Base-by-base conservation (phyloP, 2,113 vertebrate species). In the Melanotaenia duboulayi region DNA sequence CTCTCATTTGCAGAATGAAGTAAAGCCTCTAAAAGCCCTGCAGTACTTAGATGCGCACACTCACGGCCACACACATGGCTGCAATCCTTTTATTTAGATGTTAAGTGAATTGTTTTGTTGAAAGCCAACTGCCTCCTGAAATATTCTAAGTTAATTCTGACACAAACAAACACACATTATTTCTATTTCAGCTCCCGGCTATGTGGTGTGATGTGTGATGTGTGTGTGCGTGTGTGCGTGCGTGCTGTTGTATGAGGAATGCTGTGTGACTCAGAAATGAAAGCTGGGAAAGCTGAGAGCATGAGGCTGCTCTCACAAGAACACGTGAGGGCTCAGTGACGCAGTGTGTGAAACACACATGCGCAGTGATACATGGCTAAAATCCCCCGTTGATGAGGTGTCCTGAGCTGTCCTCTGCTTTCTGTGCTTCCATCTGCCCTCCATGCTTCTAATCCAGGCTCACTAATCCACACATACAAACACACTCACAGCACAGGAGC, bases 241-340 rank as follows among this genome's bases (percentile, higher is more conserved):
- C 1, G 62, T 0, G 12, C 28, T 14, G 48, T 22, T 68, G 39
- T 32, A 24, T 74, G 25, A 42, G 42, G 32, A 77, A 39, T 13
- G 46, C 63, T 69, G 64, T 0, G 59, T 88, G 86, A 90, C 73
- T 86, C 77, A 86, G 64, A 44, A 25, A 64, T 55, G 58, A 61
- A 50, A 65, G 48, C 32, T 59, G 65, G 86, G 80, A 70, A 87
- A 87, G 80, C 65, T 65, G n/a, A 28, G 62, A 60, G 87, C 88
- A 89, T 89, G 90, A 90, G 85, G 88, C 87, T 65, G 74, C 46
- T 12, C 80, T 87, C 69, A 23, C 63, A 59, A 51, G 64, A 61
- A 90, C 90, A 91, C 83, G 88, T 89, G 90, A 74, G 11, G 79
- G 84, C 75, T 74, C 73, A 52, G 4, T 75, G 83, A 86, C 61